phyloP scores from a whole-genome alignment of 2,888 invertebrate species.

The Sarcophaga carnaria region DNA sequence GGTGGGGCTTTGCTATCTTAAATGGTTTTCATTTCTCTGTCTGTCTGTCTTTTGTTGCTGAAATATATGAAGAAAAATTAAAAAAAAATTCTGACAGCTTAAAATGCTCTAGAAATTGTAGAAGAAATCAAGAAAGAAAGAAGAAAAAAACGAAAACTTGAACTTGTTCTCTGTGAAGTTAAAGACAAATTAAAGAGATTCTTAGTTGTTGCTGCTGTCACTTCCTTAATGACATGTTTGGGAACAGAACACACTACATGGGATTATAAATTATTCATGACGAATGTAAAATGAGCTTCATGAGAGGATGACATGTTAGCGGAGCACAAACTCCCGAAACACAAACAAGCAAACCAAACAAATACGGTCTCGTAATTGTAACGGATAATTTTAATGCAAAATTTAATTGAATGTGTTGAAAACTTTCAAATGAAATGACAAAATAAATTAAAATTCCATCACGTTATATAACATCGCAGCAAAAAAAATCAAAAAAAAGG shows the following conservation, averaged over 20 bases:
- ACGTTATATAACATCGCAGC: too few relatives aligned
- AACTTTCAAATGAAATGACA: too few relatives aligned
- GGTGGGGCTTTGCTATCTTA: constrained; percentile 31
- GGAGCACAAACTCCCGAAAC: too few relatives aligned
- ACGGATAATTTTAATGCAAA: constrained; percentile 20
- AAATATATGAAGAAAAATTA: constrained; percentile 29
- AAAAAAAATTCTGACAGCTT: constrained; percentile 48
- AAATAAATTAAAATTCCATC: too few relatives aligned
- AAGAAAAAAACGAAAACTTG: constrained; percentile 10
- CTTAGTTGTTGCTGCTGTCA: not conserved
- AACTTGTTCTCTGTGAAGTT: constrained; percentile 44
- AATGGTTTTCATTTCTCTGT: constrained; percentile 1
- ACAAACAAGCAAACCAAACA: too few relatives aligned
- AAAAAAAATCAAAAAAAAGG: too few relatives aligned
- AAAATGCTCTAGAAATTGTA: constrained; percentile 36
- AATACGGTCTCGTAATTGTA: not conserved
- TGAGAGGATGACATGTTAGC: too few relatives aligned
- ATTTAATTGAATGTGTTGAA: not conserved
- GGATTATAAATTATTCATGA: constrained; percentile 53
- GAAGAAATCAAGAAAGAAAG: constrained; percentile 2
- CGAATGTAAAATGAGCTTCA: constrained; percentile 18
- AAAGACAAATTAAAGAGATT: constrained; percentile 47
- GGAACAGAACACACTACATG: constrained; percentile 29
- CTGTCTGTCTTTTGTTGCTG: not conserved
- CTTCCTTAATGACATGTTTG: constrained; percentile 40